Conservation (phyloP, 2,888 invertebrate genomes). For the Agrotis puta region DNA sequence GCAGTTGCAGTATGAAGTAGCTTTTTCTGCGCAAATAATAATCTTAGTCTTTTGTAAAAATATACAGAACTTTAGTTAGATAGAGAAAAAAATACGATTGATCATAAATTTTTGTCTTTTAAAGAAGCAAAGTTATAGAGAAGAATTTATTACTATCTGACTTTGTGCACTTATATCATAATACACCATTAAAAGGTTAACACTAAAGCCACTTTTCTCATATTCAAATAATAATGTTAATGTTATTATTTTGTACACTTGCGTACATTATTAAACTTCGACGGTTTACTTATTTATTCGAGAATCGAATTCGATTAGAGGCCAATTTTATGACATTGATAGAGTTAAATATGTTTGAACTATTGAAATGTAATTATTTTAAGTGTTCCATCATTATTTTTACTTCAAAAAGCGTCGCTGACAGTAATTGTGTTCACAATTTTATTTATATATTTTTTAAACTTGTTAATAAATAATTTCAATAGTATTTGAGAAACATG, state of each 20-base stretch:
- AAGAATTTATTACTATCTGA: background rate
- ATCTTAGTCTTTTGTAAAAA: background rate
- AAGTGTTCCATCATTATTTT: constrained; percentile 2
- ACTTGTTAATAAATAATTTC: no score
- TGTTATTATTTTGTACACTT: background rate
- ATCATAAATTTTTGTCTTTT: background rate
- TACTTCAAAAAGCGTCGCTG: background rate
- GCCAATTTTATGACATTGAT: constrained; percentile 20
- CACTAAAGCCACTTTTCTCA: background rate
- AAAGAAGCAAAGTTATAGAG: background rate
- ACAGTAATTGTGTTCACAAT: background rate
- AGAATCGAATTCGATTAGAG: constrained; percentile 31
- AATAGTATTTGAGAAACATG: no score
- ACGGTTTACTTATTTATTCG: constrained; percentile 1
- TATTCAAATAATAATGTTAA: background rate
- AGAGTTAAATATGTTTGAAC: constrained; percentile 20
- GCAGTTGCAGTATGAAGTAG: background rate
- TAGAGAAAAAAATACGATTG: no score
- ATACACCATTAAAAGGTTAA: background rate
- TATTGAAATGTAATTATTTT: constrained; percentile 18
- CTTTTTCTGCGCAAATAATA: background rate
- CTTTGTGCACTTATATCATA: background rate
- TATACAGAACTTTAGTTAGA: background rate
- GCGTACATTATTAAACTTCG: background rate
- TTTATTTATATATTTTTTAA: background rate